Evolutionary conservation across 1,140 invertebrate genomes (phyloP).

Genomic region (Megathymus violae): DNA sequence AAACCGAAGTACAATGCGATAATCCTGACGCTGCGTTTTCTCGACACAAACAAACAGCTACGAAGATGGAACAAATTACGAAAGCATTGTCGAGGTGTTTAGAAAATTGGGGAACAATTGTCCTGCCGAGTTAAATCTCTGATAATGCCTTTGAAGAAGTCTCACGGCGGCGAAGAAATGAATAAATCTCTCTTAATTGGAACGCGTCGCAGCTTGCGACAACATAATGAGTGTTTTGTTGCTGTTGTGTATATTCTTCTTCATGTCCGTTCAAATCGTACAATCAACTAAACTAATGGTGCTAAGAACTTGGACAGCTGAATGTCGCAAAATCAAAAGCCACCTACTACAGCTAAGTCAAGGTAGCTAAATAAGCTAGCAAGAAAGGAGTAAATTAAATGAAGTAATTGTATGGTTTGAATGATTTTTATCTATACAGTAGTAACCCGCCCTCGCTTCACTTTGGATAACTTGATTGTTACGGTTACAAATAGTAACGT

Average conservation of each 20-base stretch:
- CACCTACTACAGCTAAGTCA: background rate
- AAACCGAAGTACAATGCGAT: conserved; percentile 54
- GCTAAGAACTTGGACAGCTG: conserved; percentile 50
- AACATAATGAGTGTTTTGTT: conserved; percentile 70
- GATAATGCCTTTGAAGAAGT: conserved; percentile 72
- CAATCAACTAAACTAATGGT: conserved; percentile 63
- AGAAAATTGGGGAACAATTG: conserved; percentile 76
- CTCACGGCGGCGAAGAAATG: conserved; percentile 56
- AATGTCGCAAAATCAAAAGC: conserved; percentile 11
- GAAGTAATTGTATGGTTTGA: too few relatives aligned
- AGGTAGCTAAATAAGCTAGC: too few relatives aligned
- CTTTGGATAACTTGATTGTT: too few relatives aligned
- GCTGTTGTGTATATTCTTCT: conserved; percentile 56
- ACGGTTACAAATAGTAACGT: too few relatives aligned
- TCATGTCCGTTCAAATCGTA: conserved; percentile 51
- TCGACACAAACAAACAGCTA: conserved; percentile 62
- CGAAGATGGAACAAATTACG: conserved; percentile 73
- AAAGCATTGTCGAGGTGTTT: conserved; percentile 73
- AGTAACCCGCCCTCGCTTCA: too few relatives aligned
- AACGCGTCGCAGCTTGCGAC: conserved; percentile 61
- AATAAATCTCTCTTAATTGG: conserved; percentile 80
- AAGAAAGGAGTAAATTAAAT: too few relatives aligned
- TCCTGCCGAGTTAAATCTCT: conserved; percentile 72
- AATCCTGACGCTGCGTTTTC: conserved; percentile 56
- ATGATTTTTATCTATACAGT: too few relatives aligned